Evolutionary conservation across 2,888 invertebrate species (phyloP), one percentile per base, ranked within the genome.

Genomic region (Clostera curtula): DNA sequence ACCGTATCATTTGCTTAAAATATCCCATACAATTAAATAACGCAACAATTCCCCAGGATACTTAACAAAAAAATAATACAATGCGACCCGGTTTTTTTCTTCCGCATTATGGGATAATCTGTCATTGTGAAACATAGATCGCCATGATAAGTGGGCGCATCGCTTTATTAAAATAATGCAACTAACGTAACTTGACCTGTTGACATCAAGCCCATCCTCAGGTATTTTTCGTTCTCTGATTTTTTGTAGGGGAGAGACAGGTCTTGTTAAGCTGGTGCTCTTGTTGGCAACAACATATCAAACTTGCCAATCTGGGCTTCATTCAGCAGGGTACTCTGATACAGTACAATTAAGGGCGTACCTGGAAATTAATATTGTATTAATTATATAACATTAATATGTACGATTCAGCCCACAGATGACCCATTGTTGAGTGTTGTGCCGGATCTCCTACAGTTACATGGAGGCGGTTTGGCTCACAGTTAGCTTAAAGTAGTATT

Each of bases 1-100:
- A 70, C 69, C 73, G 67, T 82, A 77, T 82, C 82, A 83, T 80
- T 83, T 77, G 80, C 79, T 72, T 79, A 80, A 82, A 82, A 77
- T 76, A 72, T 72, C 72, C 75, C 68, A 75, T 73, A 68, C 79
- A 76, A 79, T 79, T 73, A 74, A 69, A 69, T 70, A 75, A 62
- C 55, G 55, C 61, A 67, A 80, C 79, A 82, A 82, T 74, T 64
- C 65, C 56, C 66, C 59, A 66, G 67, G 66, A 69, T 69, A 65
- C 62, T 58, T 56, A 24, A 40, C 43, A 52, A 55, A 75, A 75
- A 79, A 76, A 77, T 62, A 33, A 40, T 31, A 73, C 67, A 75
- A 72, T 55, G 34, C 44, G 20, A 31, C 30, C 43, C 41, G 54
- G 58, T 70, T 79, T 79, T 80, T 79, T 70, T 56, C 53, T 58